A percentile compares a stretch with the other conserved stretches of the same genome.
These are phyloP conservation scores for Biston betularia DNA, from an alignment of 2,888 invertebrate genomes.

Conservation along the genomic window DNA sequence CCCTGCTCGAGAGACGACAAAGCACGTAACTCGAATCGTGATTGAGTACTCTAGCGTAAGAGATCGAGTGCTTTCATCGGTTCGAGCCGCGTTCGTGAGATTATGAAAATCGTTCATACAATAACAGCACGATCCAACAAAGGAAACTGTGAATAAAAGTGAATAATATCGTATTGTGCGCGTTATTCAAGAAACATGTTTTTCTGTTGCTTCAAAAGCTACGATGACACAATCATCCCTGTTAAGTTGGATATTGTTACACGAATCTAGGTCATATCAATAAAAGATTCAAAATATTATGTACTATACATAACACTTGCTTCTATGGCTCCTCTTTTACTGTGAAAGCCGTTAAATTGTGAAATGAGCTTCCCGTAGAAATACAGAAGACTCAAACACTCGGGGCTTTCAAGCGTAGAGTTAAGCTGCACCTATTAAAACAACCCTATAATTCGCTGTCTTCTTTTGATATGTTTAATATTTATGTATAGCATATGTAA, in stretches of 20 bases:
- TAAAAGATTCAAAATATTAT: background rate
- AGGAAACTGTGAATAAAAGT: slow-evolving; percentile 19
- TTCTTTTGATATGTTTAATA: too few species aligned
- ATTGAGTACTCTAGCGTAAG: slow-evolving; percentile 16
- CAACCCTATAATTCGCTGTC: too few species aligned
- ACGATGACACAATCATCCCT: background rate
- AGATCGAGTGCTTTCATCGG: slow-evolving; percentile 37
- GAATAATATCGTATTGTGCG: slow-evolving; percentile 4
- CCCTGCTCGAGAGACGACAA: background rate
- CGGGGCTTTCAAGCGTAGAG: too few species aligned
- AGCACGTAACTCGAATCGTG: slow-evolving; percentile 24
- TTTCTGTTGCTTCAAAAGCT: background rate
- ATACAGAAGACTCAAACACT: too few species aligned
- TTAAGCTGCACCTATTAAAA: too few species aligned
- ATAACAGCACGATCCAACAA: slow-evolving; percentile 29
- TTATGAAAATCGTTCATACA: slow-evolving; percentile 37
- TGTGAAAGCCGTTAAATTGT: too few species aligned
- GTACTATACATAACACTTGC: too few species aligned
- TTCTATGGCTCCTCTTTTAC: too few species aligned
- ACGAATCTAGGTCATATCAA: background rate
- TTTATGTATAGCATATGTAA: too few species aligned
- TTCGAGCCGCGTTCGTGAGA: slow-evolving; percentile 36
- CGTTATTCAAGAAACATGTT: slow-evolving; percentile 5
- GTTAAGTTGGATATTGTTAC: too few species aligned
- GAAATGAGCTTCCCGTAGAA: too few species aligned